Evolutionary conservation across 2,797 vertebrate species (phyloP), one percentile per base, ranked within the genome.

Genomic region (Sebastolobus altivelis): DNA sequence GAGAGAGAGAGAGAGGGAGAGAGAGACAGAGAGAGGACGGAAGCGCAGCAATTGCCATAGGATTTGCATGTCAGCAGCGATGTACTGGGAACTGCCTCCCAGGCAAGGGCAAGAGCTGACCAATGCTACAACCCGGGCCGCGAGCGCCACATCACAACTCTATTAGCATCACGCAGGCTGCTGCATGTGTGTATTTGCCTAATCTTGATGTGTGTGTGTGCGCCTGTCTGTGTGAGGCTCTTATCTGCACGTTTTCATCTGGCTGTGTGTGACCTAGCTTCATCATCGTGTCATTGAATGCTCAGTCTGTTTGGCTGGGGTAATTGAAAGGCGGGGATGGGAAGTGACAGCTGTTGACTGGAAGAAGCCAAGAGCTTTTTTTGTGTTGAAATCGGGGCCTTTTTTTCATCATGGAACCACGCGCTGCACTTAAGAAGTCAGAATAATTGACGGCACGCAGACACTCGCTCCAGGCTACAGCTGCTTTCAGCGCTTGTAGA

Each of bases 61-160:
- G 88, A 96, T 96, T 95, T 95, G 93, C 93, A 95, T 95, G 93
- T 93, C 91, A 94, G 91, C 72, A 72, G 86, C 77, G 90, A 93
- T 93, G 92, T 83, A 85, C 76, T 82, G 67, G 85, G 93, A 91
- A 85, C 85, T 83, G 92, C 91, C 94, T 94, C 83, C 73, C 40
- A 85, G 94, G 93, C 91, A 88, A 81, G 81, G 84, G 68, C 85
- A 82, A 29, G 88, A 82, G 77, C 83, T 80, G 89, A 88, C 89
- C 89, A 71, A 92, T 14, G 79, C 82, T 80, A 75, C 80, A 77
- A 70, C 85, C 78, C 80, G 33, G 82, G 82, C 84, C 65, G 55
- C 40, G 49, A 86, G 86, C 63, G 3, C 83, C 73, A 78, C 89
- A 83, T 82, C 87, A 69, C 79, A 73, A 60, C 84, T 78, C 86